Percentiles rank a stretch among this genome's conserved stretches.
Evolutionary conservation across 2,797 vertebrate genomes (phyloP).

Genomic region (Morus bassanus): DNA sequence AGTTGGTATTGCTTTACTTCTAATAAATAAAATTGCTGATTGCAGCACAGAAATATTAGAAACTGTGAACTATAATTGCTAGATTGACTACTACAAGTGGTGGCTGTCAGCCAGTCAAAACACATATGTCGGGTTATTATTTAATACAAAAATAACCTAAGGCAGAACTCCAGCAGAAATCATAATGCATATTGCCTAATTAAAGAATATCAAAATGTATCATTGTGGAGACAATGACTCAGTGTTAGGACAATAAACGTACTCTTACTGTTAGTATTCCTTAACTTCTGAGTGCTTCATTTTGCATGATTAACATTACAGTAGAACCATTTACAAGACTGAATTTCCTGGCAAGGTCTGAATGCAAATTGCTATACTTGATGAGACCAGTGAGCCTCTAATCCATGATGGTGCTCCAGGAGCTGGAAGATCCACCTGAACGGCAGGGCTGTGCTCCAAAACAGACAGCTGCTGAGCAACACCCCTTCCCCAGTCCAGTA

Average conservation of each 20-base stretch:
- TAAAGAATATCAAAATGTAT: neutral
- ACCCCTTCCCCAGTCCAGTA: neutral
- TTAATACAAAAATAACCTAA: neutral
- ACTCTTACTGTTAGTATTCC: neutral
- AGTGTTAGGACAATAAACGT: neutral
- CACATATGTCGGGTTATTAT: neutral
- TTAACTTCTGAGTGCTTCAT: neutral
- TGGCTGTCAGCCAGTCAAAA: conserved; percentile 13
- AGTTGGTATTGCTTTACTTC: neutral
- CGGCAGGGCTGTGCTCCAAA: neutral
- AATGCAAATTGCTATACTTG: neutral
- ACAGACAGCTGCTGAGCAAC: neutral
- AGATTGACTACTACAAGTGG: neutral
- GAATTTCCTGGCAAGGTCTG: neutral
- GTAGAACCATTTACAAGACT: neutral
- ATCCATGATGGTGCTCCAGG: neutral
- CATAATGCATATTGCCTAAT: neutral
- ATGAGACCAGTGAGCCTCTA: neutral
- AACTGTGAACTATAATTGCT: neutral
- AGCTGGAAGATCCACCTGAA: neutral
- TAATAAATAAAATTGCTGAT: neutral
- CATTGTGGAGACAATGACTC: neutral
- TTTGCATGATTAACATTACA: neutral
- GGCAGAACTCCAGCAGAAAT: neutral
- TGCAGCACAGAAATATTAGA: neutral